Conservation (phyloP, 2,797 vertebrate genomes). For the Spheniscus humboldti region DNA sequence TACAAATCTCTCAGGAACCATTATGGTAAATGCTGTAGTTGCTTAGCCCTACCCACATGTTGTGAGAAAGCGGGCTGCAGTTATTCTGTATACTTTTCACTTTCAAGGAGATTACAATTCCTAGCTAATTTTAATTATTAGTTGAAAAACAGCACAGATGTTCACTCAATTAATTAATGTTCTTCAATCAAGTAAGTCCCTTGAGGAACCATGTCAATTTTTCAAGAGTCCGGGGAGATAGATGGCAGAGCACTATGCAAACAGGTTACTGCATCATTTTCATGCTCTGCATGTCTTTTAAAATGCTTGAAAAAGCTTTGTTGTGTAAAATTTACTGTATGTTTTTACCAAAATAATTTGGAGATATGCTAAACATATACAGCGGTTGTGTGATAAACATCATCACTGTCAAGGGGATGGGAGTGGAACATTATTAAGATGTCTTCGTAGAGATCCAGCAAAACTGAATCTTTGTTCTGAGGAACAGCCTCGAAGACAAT, state of each 20-base stretch:
- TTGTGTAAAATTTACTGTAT: not conserved
- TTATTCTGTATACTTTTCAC: not conserved
- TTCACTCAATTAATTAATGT: slow-evolving; percentile 55
- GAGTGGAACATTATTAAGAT: not conserved
- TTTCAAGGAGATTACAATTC: not conserved
- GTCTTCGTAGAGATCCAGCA: not conserved
- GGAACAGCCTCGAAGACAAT: not conserved
- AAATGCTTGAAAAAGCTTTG: not conserved
- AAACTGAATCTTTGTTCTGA: not conserved
- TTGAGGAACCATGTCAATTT: slow-evolving; percentile 1
- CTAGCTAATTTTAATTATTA: slow-evolving; percentile 19
- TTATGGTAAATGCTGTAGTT: not conserved
- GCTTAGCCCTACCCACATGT: not conserved
- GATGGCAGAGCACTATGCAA: not conserved
- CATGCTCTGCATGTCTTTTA: not conserved
- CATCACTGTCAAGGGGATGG: not conserved
- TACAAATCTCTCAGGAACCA: not conserved
- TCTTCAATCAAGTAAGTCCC: slow-evolving; percentile 40
- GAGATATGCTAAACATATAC: not conserved
- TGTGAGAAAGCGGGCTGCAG: not conserved
- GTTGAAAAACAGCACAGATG: slow-evolving; percentile 43
- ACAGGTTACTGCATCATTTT: slow-evolving; percentile 8
- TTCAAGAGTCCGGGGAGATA: not conserved
- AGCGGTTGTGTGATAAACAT: not conserved
- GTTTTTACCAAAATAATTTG: not conserved